Base-by-base conservation (phyloP, 2,113 vertebrate species). In the Menura novaehollandiae region DNA sequence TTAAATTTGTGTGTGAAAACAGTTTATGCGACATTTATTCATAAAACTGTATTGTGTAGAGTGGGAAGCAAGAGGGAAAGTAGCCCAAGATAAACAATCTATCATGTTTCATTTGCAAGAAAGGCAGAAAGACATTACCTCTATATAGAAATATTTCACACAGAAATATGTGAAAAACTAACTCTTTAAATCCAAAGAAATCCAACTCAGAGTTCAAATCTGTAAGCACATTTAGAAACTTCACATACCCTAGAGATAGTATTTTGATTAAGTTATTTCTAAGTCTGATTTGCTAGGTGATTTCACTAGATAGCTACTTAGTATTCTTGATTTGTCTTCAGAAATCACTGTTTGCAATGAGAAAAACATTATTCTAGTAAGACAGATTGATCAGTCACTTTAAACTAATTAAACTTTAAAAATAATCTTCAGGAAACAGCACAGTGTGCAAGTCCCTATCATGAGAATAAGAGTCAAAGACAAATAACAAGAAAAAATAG, bases 181-280 rank as follows among this genome's bases (percentile, higher is more conserved):
- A 6, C 9, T 66, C 23, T 77, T 77, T 67, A 84, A 86, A 77
- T 69, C 11, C 10, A 84, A 85, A 81, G 4, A 86, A 74, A 74
- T 56, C 11, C 19, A 59, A 22, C 10, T 55, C 23, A 27, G 13
- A 30, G 9, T 60, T 88, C 13, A 44, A 59, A 41, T 49, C 52
- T 55, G 3, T 30, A 67, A 75, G 7, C 39, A 62, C 8, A 7
- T 56, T 86, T 21, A 73, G n/a, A 69, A 85, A 47, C 5, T 55
- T 78, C 13, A 35, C 32, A 49, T 35, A 27, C 3, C 5, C 4
- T 55, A 56, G 12, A 68, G 27, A 49, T 0, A 85, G 1, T 4
- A 60, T 80, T 93, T 89, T 84, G 32, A 86, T 28, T 39, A 84
- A 68, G 6, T 7, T 86, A 7, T 69, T 73, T 73, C 12, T 22